Evolutionary conservation across 1,140 invertebrate species (phyloP).

Genomic region (Vanessa tameamea): DNA sequence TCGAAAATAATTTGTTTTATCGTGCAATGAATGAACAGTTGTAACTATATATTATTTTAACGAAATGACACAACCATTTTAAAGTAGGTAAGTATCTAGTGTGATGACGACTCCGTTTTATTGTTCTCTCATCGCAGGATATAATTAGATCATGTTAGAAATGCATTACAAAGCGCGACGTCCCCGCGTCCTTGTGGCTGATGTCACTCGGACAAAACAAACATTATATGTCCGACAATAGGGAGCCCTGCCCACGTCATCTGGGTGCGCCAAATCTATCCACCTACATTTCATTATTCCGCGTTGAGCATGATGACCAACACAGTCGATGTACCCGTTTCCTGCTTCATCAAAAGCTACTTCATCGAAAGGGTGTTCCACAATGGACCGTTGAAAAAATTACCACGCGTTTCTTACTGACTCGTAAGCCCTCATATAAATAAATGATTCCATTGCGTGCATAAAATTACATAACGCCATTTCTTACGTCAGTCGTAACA

Average conservation of each 20-base stretch:
- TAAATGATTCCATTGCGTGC: not conserved
- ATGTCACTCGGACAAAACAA: slow-evolving; percentile 60
- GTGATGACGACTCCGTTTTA: slow-evolving; percentile 4
- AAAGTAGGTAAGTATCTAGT: not conserved
- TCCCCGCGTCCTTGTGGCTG: slow-evolving; percentile 51
- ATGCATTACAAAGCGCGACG: slow-evolving; percentile 52
- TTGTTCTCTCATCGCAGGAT: slow-evolving; percentile 35
- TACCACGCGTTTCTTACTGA: not conserved
- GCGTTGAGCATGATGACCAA: slow-evolving; percentile 35
- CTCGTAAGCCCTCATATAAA: not conserved
- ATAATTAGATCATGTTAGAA: slow-evolving; percentile 51
- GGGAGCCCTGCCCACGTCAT: slow-evolving; percentile 57
- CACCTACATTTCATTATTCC: slow-evolving; percentile 37
- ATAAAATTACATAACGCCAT: slow-evolving; percentile 6
- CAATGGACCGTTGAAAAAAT: not conserved
- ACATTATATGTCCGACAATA: slow-evolving; percentile 62
- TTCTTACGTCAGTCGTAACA: slow-evolving; percentile 1
- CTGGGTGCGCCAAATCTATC: slow-evolving; percentile 62
- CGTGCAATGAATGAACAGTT: slow-evolving; percentile 15
- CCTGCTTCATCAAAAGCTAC: not conserved
- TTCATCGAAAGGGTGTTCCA: not conserved
- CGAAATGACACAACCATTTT: not conserved
- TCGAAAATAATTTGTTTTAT: slow-evolving; percentile 18
- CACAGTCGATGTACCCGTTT: slow-evolving; percentile 2
- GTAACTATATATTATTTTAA: not conserved